These are phyloP conservation scores for Bradypodion ventrale DNA, from an alignment of 2,797 vertebrate species.

Conservation along the genomic window DNA sequence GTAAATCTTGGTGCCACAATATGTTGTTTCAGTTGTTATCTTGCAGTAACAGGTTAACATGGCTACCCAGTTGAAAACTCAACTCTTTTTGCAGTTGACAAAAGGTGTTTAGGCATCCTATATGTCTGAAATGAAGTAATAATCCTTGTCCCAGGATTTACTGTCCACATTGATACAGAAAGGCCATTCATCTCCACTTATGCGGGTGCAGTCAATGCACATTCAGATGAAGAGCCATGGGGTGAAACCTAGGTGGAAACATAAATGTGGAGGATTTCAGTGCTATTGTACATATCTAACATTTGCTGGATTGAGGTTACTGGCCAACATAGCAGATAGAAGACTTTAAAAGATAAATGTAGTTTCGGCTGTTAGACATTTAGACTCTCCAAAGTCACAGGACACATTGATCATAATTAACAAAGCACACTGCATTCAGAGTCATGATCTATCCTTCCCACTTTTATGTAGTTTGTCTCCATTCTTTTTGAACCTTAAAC, in stretches of 20 bases:
- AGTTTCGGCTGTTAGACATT: not conserved
- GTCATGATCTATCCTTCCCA: not conserved
- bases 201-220: not conserved
- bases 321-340: not conserved
- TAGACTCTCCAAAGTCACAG: not conserved
- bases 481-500: not conserved
- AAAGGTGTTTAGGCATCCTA: not conserved
- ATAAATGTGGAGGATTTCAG: not conserved
- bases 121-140: not conserved
- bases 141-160: not conserved
- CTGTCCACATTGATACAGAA: not conserved
- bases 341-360: not conserved
- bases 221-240: not conserved
- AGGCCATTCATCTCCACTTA: not conserved
- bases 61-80: not conserved
- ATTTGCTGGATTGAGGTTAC: not conserved
- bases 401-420: not conserved
- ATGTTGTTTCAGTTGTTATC: not conserved
- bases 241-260: not conserved
- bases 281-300: not conserved
- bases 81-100: not conserved
- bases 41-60: not conserved
- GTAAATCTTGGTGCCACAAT: not conserved
- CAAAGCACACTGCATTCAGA: slow-evolving; percentile 14
- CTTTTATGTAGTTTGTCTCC: not conserved